Evolutionary conservation across 2,113 vertebrate species (phyloP), one percentile per base, ranked within the genome.

Genomic region (Periophthalmus modestus): DNA sequence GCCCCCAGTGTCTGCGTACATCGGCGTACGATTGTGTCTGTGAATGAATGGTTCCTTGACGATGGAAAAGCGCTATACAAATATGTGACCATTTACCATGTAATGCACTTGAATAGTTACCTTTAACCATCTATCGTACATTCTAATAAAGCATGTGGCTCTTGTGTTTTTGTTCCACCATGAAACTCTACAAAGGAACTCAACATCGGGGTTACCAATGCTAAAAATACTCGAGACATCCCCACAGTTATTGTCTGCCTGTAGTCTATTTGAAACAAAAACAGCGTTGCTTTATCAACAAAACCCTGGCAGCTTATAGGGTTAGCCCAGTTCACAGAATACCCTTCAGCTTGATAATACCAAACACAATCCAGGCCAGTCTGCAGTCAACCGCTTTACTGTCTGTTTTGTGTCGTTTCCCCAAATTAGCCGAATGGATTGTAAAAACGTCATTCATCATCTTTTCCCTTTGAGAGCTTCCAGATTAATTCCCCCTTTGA

Each of bases 401-500:
- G 62, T 65, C 62, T 65, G 62, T 65, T 65, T 62, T 65, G 62
- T 34, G 33, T 65, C 34, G 39, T 43, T 34, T 28, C 62, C 34
- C 62, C 34, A 65, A 65, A 39, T 65, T 65, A 65, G 62, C 62
- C 62, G 34, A 65, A 19, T 65, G 33, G 18, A 65, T 65, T 65
- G 34, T 39, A 65, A 65, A 65, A 65, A 65, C 18, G 34, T 65
- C 62, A 65, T 65, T 65, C 62, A 65, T 65, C 39, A 34, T 19
- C 62, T 65, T 36, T 43, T 36, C 18, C 62, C 33, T 39, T 65
- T 65, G 62, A 65, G 62, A 39, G 62, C 62, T 39, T 65, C 62
- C 62, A 43, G 62, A 65, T 65, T 65, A 65, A 65, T 65, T 65
- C 62, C 34, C 57, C 62, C 62, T 65, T 43, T 65, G 62, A 65